phyloP scores from a whole-genome alignment of 2,888 invertebrate species.

The Acholoe squamosa region DNA sequence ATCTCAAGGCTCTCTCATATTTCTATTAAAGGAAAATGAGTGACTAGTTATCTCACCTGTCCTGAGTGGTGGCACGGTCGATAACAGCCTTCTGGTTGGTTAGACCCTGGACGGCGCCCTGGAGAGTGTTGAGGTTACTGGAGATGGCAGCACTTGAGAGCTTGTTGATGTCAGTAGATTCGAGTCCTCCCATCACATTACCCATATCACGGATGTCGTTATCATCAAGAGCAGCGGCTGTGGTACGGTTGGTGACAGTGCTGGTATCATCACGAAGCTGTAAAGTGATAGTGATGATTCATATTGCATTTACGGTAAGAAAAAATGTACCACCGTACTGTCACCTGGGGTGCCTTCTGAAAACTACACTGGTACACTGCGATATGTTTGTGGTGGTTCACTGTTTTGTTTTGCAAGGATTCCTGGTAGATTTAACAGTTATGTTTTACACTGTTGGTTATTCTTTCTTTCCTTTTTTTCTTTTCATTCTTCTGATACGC shows the following conservation, averaged over 20 bases:
- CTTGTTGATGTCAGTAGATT: neutral
- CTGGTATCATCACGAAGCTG: slow-evolving; percentile 51
- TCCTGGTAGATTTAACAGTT: too few relatives aligned
- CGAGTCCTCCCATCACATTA: slow-evolving; percentile 9
- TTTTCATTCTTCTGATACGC: too few relatives aligned
- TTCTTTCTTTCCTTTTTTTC: too few relatives aligned
- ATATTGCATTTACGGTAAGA: too few relatives aligned
- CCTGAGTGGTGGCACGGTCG: neutral
- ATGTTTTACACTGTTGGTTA: too few relatives aligned
- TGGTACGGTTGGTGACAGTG: slow-evolving; percentile 25
- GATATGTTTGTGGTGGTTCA: too few relatives aligned
- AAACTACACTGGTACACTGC: too few relatives aligned
- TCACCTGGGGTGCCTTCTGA: too few relatives aligned
- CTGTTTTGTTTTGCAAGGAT: too few relatives aligned
- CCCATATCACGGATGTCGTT: slow-evolving; percentile 55
- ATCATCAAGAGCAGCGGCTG: slow-evolving; percentile 40
- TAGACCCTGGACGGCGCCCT: neutral
- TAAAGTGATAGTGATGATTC: too few relatives aligned
- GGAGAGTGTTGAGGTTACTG: neutral
- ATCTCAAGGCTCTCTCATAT: neutral
- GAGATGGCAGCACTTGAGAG: slow-evolving; percentile 21
- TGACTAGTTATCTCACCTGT: neutral
- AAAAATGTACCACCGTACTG: too few relatives aligned
- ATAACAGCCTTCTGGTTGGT: slow-evolving; percentile 19
- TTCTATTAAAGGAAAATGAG: neutral